These are phyloP conservation scores for Cladopsammia gracilis DNA, from an alignment of 64 coral and sea anemone genomes.

Conservation along the genomic window DNA sequence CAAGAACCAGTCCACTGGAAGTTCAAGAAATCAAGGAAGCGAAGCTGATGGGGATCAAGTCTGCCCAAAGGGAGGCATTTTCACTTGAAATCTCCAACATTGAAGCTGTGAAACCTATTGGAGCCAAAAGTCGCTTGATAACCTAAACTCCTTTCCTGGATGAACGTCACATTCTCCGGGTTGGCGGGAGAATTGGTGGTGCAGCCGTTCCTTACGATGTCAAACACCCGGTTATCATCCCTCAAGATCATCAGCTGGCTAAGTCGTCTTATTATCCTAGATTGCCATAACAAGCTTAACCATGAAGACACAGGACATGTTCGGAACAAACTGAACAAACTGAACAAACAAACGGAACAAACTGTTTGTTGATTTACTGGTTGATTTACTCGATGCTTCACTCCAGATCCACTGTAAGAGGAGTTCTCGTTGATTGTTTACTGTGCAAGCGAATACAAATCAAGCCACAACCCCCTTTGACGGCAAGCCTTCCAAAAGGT, in stretches of 20 bases:
- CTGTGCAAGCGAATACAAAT: conserved; percentile 8
- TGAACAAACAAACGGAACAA: no score
- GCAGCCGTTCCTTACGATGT: conserved; percentile 14
- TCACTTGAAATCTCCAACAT: not conserved
- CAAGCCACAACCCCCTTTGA: conserved; percentile 45
- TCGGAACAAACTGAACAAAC: not conserved
- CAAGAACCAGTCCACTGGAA: not conserved
- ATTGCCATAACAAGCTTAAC: conserved; percentile 3
- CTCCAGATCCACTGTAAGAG: not conserved
- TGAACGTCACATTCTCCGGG: conserved; percentile 1
- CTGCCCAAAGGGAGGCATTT: conserved; percentile 4
- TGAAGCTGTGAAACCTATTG: not conserved
- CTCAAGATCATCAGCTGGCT: not conserved
- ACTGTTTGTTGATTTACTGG: no score
- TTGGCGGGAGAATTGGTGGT: conserved; percentile 25
- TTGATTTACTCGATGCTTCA: conserved; percentile 32
- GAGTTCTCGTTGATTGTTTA: conserved; percentile 23
- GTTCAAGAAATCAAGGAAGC: conserved; percentile 17
- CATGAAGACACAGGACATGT: conserved; percentile 44
- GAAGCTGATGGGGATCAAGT: not conserved
- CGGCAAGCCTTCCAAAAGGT: conserved; percentile 7
- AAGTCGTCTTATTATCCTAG: conserved; percentile 3
- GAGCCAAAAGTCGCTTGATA: conserved; percentile 3
- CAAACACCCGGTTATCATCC: conserved; percentile 12
- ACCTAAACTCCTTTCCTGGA: not conserved